Evolutionary conservation across 2,797 vertebrate genomes (phyloP).

Genomic region (Chiroxiphia lanceolata): DNA sequence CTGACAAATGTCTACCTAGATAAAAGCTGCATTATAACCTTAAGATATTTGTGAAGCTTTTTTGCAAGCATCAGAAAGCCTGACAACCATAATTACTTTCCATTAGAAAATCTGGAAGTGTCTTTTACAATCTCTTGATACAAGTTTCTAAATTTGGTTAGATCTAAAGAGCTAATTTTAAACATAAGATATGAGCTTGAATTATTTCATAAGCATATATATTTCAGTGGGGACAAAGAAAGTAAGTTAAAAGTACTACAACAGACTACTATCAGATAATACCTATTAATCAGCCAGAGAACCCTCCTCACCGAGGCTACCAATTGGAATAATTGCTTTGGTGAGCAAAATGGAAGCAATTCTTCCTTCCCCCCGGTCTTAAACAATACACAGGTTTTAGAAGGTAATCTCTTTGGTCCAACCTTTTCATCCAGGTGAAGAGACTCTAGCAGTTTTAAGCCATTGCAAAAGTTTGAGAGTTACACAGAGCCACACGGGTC

Average conservation of each 20-base stretch:
- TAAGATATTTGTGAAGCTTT: background rate
- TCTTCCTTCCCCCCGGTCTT: background rate
- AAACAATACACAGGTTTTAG: background rate
- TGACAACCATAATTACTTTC: background rate
- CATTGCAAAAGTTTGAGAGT: background rate
- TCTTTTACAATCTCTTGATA: background rate
- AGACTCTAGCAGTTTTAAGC: background rate
- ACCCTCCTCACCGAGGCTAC: background rate
- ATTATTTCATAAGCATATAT: background rate
- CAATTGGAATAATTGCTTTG: background rate
- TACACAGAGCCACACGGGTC: background rate
- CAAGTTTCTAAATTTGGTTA: background rate
- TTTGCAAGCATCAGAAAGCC: background rate
- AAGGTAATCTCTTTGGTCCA: background rate
- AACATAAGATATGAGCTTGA: background rate
- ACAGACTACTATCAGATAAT: background rate
- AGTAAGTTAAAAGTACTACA: background rate
- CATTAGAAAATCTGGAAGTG: background rate
- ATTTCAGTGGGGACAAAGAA: background rate
- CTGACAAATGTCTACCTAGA: background rate
- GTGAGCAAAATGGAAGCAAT: background rate
- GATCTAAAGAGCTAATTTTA: background rate
- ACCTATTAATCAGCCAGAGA: background rate
- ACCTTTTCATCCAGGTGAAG: background rate
- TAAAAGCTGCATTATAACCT: background rate